Conservation (phyloP, 2,797 vertebrate species). For the Sternotherus odoratus region DNA sequence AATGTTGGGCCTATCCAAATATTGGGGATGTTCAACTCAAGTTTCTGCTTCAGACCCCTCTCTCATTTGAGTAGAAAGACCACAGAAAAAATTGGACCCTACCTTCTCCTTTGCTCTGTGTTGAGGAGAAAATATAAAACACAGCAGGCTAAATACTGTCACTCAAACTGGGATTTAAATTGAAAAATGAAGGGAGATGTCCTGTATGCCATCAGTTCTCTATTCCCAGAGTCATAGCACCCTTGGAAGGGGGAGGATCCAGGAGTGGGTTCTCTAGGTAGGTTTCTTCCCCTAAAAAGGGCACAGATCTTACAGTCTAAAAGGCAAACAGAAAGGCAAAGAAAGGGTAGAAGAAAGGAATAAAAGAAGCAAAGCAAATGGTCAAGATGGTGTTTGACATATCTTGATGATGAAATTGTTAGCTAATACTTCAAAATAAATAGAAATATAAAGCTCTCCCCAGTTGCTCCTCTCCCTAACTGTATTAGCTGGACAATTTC, state of each 20-base stretch:
- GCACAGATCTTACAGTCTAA: not conserved
- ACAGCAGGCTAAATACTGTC: not conserved
- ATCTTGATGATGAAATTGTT: not conserved
- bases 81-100: not conserved
- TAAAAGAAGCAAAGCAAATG: not conserved
- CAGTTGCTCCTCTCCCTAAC: not conserved
- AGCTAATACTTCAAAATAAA: not conserved
- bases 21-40: conserved; percentile 39
- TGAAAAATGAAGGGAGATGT: not conserved
- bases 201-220: not conserved
- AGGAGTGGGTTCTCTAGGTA: not conserved
- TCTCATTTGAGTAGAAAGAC: not conserved
- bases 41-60: conserved; percentile 37
- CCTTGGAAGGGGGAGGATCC: not conserved
- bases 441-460: not conserved
- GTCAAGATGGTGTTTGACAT: not conserved
- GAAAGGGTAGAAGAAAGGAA: not conserved
- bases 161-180: not conserved
- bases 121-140: not conserved
- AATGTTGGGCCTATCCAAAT: not conserved
- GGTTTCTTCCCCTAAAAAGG: not conserved
- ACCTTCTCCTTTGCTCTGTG: not conserved
- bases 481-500: not conserved
- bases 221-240: not conserved
- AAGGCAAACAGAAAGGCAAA: not conserved